phyloP scores from a whole-genome alignment of 2,113 vertebrate genomes.

The Onychostoma macrolepis region DNA sequence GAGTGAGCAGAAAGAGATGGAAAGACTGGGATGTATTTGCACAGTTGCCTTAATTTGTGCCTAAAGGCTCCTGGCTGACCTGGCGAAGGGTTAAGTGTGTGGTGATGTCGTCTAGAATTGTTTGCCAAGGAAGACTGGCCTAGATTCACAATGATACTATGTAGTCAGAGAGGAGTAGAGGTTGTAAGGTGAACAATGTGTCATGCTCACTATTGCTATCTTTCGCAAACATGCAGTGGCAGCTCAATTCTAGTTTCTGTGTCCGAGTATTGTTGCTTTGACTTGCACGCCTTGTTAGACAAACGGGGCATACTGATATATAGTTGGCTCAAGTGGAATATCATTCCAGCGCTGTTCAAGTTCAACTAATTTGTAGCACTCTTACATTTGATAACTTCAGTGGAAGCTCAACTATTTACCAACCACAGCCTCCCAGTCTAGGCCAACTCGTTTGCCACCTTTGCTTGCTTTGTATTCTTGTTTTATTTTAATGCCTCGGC shows the following conservation, averaged over 20 bases:
- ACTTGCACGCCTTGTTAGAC: constrained; percentile 28
- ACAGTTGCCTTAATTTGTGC: constrained; percentile 3
- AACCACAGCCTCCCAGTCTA: not conserved
- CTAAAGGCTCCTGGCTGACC: not conserved
- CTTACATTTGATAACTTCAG: constrained; percentile 39
- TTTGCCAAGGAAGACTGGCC: constrained; percentile 16
- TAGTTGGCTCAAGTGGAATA: not conserved
- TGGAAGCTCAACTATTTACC: not conserved
- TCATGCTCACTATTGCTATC: constrained; percentile 16
- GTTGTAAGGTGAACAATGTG: constrained; percentile 3
- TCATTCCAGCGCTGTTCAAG: constrained; percentile 14
- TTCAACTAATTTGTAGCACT: constrained; percentile 34
- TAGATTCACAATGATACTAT: constrained; percentile 23
- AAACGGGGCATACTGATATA: constrained; percentile 25
- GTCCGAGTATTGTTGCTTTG: constrained; percentile 3
- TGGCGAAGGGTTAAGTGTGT: constrained; percentile 4
- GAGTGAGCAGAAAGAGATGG: not conserved
- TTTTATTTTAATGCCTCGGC: constrained; percentile 5
- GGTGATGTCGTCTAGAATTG: not conserved
- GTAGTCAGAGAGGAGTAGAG: not conserved
- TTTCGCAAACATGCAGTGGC: constrained; percentile 1
- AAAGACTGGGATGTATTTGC: not conserved
- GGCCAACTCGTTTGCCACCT: not conserved
- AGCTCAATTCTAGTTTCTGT: constrained; percentile 3
- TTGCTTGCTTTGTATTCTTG: constrained; percentile 8